phyloP scores from a whole-genome alignment of 35 echinoderm and acorn worm genomes.

The Amphiura filiformis region DNA sequence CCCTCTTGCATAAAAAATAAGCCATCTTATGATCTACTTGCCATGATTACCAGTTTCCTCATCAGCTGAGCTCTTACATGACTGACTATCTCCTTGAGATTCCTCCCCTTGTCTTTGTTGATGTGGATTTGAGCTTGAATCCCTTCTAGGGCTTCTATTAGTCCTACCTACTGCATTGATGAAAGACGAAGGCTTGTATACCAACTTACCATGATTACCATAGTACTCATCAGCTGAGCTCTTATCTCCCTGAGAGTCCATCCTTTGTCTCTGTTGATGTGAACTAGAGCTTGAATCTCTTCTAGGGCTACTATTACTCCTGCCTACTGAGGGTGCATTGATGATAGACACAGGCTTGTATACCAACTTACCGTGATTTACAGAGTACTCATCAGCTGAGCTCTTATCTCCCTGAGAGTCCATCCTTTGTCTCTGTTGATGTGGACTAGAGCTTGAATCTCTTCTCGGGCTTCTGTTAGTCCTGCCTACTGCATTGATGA shows the following conservation, averaged over 20 bases:
- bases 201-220: background rate
- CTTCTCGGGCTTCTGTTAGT: background rate
- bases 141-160: background rate
- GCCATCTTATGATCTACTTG: too few species aligned
- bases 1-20: background rate
- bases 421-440: background rate
- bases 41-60: background rate
- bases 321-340: background rate
- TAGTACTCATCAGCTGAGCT: background rate
- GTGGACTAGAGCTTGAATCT: background rate
- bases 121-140: background rate
- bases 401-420: background rate
- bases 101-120: background rate
- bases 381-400: background rate
- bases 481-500: background rate
- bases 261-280: background rate
- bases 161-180: background rate
- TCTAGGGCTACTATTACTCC: background rate
- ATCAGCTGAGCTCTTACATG: constrained; percentile 1
- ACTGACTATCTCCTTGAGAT: too few species aligned
- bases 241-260: background rate
- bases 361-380: background rate
- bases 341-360: background rate
- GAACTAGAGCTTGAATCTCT: background rate
- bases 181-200: background rate